Evolutionary conservation across 2,113 vertebrate species (phyloP).

Genomic region (Aegithalos caudatus): DNA sequence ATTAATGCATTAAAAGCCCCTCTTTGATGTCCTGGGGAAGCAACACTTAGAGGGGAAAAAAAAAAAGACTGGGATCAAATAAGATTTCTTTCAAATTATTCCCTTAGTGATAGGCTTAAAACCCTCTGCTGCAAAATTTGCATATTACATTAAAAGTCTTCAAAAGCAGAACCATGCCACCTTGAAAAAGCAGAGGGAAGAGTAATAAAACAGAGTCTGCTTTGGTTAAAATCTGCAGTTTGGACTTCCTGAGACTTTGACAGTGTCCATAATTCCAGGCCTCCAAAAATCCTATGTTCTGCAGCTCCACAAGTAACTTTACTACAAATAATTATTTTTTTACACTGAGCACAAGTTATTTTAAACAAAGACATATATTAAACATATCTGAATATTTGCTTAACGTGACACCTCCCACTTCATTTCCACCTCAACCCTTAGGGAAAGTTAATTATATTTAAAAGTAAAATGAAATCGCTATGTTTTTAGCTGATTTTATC

Average conservation of each 20-base stretch:
- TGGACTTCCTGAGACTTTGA: background rate
- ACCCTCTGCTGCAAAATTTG: background rate
- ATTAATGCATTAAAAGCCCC: background rate
- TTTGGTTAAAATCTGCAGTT: background rate
- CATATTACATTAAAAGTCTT: background rate
- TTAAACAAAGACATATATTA: background rate
- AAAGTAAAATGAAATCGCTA: background rate
- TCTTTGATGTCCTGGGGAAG: background rate
- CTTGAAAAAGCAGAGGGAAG: background rate
- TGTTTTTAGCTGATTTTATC: background rate
- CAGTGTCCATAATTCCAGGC: rapidly evolving
- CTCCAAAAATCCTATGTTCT: background rate
- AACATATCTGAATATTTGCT: background rate
- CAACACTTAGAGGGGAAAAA: background rate
- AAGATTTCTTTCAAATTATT: background rate
- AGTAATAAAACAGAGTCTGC: background rate
- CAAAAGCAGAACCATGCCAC: background rate
- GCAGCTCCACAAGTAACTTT: background rate
- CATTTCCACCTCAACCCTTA: background rate
- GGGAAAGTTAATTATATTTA: background rate
- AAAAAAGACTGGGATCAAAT: background rate
- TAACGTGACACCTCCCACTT: background rate
- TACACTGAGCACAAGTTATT: background rate
- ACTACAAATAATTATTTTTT: background rate
- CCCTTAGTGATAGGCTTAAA: background rate